A percentile compares a stretch with the other conserved stretches of the same genome.
phyloP scores from a whole-genome alignment of 2,113 vertebrate genomes.

The Ochotona princeps region DNA sequence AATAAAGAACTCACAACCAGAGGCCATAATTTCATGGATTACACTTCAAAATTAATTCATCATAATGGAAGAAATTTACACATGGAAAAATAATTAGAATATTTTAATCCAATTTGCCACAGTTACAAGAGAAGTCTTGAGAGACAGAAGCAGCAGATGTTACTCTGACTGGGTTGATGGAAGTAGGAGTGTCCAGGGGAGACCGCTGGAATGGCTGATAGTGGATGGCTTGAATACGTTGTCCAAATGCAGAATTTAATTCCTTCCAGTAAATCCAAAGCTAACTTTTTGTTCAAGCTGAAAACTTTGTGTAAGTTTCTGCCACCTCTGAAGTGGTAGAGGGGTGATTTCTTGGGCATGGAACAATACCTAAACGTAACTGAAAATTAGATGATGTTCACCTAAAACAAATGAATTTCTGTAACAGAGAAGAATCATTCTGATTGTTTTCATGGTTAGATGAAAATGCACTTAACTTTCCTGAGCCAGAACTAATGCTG shows the following conservation, averaged over 20 bases:
- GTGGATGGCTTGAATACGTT: background rate
- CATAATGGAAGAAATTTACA: slow-evolving; percentile 54
- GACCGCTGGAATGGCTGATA: background rate
- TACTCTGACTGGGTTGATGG: background rate
- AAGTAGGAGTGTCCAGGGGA: background rate
- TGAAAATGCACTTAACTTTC: background rate
- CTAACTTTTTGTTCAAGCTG: slow-evolving; percentile 8
- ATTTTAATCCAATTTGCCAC: slow-evolving; percentile 66
- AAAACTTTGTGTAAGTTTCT: slow-evolving; percentile 61
- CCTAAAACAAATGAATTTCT: slow-evolving; percentile 43
- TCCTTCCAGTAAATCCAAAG: slow-evolving; percentile 62
- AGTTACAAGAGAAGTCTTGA: slow-evolving; percentile 61
- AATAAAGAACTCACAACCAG: slow-evolving; percentile 47
- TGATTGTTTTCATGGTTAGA: background rate
- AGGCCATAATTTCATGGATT: slow-evolving; percentile 55
- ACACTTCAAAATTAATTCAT: slow-evolving; percentile 56
- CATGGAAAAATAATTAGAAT: slow-evolving; percentile 56
- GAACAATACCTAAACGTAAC: slow-evolving; percentile 18
- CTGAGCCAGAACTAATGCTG: background rate
- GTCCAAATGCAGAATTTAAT: slow-evolving; percentile 49
- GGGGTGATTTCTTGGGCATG: background rate
- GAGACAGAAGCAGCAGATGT: slow-evolving; percentile 66
- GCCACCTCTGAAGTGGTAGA: slow-evolving; percentile 44
- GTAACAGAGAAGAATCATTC: background rate
- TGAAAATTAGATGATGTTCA: slow-evolving; percentile 39